phyloP scores from a whole-genome alignment of 2,888 invertebrate species.

The Leptopilina drosophilae region DNA sequence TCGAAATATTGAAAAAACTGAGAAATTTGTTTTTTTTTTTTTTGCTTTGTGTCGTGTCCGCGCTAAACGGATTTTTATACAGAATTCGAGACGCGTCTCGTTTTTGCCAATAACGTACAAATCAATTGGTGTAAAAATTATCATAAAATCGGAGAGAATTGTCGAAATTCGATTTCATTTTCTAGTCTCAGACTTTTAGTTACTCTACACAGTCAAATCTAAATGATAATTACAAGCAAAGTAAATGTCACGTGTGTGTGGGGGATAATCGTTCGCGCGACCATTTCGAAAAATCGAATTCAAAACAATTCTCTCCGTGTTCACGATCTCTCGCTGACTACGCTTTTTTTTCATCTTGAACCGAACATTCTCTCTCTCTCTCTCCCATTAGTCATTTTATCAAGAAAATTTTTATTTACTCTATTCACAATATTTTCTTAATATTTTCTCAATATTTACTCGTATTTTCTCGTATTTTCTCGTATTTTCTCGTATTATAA shows the following conservation, averaged over 20 bases:
- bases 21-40: neutral
- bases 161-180: slow-evolving; percentile 51
- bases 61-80: slow-evolving; percentile 56
- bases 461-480: too few species aligned
- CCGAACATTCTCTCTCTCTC: too few species aligned
- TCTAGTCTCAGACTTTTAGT: slow-evolving; percentile 30
- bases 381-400: neutral
- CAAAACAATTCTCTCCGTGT: neutral
- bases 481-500: too few species aligned
- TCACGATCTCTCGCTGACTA: slow-evolving; percentile 38
- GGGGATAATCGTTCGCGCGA: slow-evolving; percentile 34
- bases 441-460: too few species aligned
- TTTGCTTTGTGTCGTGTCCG: slow-evolving; percentile 41
- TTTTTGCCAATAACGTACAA: slow-evolving; percentile 55
- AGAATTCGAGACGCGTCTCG: slow-evolving; percentile 56
- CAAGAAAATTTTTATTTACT: neutral
- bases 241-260: slow-evolving; percentile 6
- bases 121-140: slow-evolving; percentile 41
- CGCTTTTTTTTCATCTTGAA: slow-evolving; percentile 3
- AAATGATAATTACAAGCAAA: slow-evolving; percentile 40
- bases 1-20: neutral
- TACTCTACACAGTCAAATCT: slow-evolving; percentile 40
- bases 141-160: slow-evolving; percentile 45
- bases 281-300: slow-evolving; percentile 7
- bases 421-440: neutral